These are phyloP conservation scores for Odontothrips loti DNA, from an alignment of 2,888 invertebrate genomes.

Conservation along the genomic window DNA sequence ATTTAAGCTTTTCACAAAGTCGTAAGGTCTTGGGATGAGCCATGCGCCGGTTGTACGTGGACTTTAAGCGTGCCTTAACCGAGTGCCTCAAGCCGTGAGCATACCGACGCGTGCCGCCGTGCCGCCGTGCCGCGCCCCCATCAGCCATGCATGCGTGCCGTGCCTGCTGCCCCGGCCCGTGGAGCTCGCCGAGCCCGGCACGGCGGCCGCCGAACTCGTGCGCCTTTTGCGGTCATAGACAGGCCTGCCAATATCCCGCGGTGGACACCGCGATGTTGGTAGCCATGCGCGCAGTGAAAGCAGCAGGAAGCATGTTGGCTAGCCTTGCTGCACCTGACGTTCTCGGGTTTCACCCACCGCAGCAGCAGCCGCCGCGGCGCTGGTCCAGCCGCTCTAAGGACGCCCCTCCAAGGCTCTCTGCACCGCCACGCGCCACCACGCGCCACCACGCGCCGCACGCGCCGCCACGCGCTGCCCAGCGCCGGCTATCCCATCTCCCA, in stretches of 20 bases:
- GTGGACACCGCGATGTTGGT: background rate
- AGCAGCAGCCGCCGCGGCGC: background rate
- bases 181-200: too few relatives aligned
- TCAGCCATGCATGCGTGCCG: too few relatives aligned
- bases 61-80: too few relatives aligned
- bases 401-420: background rate
- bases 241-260: background rate
- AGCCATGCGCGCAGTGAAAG: conserved; percentile 2
- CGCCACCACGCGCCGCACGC: background rate
- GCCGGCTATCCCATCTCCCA: background rate
- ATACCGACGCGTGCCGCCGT: too few relatives aligned
- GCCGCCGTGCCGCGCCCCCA: too few relatives aligned
- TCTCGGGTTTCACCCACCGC: background rate
- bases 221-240: background rate
- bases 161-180: too few relatives aligned
- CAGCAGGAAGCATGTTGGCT: conserved; percentile 19
- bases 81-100: too few relatives aligned
- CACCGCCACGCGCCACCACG: background rate
- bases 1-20: too few relatives aligned
- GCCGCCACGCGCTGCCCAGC: background rate
- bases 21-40: too few relatives aligned
- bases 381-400: background rate
- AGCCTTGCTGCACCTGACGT: conserved; percentile 3
- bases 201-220: background rate
- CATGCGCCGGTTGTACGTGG: too few relatives aligned